phyloP scores from a whole-genome alignment of 2,113 vertebrate genomes.

The Oenanthe oenanthe region DNA sequence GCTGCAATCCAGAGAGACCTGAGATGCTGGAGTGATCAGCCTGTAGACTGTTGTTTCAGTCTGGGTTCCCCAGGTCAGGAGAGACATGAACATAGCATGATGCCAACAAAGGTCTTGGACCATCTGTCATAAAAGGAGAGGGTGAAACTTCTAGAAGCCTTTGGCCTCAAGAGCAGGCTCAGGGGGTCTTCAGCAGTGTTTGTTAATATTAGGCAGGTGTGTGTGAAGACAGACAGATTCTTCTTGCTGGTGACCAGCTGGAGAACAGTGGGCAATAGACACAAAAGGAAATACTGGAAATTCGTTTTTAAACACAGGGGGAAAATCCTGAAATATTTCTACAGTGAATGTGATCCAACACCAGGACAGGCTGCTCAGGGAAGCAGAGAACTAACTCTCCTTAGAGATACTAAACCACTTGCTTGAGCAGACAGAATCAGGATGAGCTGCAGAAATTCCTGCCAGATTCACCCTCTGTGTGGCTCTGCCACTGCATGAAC shows the following conservation, averaged over 20 bases:
- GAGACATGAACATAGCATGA: not conserved
- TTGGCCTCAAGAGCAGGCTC: not conserved
- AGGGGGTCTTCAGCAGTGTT: not conserved
- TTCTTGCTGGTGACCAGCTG: not conserved
- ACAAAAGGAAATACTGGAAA: not conserved
- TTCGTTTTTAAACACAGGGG: not conserved
- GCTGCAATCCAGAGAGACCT: not conserved
- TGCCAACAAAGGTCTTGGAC: not conserved
- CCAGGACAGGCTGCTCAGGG: not conserved
- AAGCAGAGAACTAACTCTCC: fast-evolving
- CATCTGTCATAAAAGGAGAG: not conserved
- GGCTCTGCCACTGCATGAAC: not conserved
- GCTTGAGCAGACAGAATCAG: not conserved
- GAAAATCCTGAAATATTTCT: not conserved
- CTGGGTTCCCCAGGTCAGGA: not conserved
- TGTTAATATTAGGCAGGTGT: not conserved
- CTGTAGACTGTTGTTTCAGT: not conserved
- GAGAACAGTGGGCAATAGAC: not conserved
- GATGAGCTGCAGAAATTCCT: not conserved
- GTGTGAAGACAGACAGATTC: not conserved
- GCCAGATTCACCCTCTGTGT: not conserved
- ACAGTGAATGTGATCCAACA: not conserved
- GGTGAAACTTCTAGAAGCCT: not conserved
- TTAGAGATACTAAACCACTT: not conserved
- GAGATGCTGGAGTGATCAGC: not conserved